These are phyloP conservation scores for Manduca sexta DNA, from an alignment of 1,140 invertebrate species.

Conservation along the genomic window DNA sequence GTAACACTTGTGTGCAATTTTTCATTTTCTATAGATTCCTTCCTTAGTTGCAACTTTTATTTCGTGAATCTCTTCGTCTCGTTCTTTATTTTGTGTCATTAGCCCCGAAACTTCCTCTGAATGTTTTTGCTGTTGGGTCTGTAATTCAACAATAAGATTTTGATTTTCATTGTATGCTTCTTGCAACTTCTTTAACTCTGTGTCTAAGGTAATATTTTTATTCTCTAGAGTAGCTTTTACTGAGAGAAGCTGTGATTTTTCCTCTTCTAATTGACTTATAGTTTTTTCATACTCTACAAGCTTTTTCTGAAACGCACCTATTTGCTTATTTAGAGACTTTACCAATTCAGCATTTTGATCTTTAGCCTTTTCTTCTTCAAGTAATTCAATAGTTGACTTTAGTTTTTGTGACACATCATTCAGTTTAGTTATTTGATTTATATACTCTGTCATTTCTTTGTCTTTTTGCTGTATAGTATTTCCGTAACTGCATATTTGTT, in stretches of 20 bases:
- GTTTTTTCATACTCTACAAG: constrained; percentile 60
- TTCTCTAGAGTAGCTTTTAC: constrained; percentile 46
- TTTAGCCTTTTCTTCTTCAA: constrained; percentile 66
- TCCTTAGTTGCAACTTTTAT: constrained; percentile 64
- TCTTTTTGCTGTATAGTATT: constrained; percentile 63
- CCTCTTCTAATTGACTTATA: constrained; percentile 52
- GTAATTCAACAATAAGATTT: constrained; percentile 52
- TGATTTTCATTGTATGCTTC: constrained; percentile 55
- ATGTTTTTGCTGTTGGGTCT: constrained; percentile 53
- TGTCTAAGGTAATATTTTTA: constrained; percentile 37
- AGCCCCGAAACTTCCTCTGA: constrained; percentile 55
- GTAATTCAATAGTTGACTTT: constrained; percentile 62
- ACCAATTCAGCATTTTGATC: constrained; percentile 58
- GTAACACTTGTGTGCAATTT: constrained; percentile 44
- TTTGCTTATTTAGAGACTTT: constrained; percentile 65
- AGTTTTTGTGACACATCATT: constrained; percentile 67
- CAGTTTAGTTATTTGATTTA: constrained; percentile 70
- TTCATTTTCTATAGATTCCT: constrained; percentile 69
- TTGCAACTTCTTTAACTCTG: constrained; percentile 48
- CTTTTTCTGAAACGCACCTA: constrained; percentile 63
- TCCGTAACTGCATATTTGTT: constrained; percentile 51
- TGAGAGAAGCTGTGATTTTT: constrained; percentile 46
- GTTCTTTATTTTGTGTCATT: constrained; percentile 63
- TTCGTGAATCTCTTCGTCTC: constrained; percentile 74
- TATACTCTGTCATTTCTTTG: constrained; percentile 64